Evolutionary conservation across 2,888 invertebrate genomes (phyloP).

Genomic region (Callinectes sapidus): DNA sequence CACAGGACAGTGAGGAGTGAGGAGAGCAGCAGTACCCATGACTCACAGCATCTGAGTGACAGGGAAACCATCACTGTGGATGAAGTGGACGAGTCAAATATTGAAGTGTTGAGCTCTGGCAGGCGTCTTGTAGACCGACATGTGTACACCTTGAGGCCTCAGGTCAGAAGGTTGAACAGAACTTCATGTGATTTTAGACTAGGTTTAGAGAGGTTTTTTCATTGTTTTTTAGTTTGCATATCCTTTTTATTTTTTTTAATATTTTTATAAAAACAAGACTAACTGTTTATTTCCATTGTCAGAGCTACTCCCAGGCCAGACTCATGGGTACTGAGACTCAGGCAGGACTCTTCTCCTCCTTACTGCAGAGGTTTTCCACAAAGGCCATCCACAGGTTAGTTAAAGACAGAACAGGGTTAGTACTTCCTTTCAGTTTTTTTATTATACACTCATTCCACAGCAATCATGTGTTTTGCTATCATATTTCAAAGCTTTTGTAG

Average conservation of each 20-base stretch:
- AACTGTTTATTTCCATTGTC: not conserved
- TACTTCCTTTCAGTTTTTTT: not conserved
- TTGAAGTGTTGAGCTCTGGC: slow-evolving; percentile 50
- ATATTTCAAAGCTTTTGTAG: too few species aligned
- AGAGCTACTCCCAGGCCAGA: slow-evolving; percentile 55
- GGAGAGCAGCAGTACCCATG: not conserved
- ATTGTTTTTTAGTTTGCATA: not conserved
- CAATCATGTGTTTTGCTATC: too few species aligned
- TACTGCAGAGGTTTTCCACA: slow-evolving; percentile 17
- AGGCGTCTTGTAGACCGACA: slow-evolving; percentile 45
- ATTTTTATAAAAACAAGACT: not conserved
- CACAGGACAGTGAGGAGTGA: slow-evolving; percentile 21
- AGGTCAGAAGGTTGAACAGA: slow-evolving; percentile 19
- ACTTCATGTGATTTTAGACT: not conserved
- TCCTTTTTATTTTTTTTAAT: not conserved
- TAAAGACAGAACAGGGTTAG: not conserved
- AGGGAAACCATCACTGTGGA: slow-evolving; percentile 39
- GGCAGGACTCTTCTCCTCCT: slow-evolving; percentile 47
- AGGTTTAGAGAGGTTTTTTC: not conserved
- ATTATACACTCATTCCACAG: too few species aligned
- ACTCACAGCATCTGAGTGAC: not conserved
- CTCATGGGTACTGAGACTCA: slow-evolving; percentile 45
- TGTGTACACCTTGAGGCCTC: slow-evolving; percentile 52
- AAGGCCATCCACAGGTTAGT: slow-evolving; percentile 49
- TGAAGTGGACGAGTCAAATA: slow-evolving; percentile 40